Percentiles rank a stretch among this genome's conserved stretches.
phyloP scores from a whole-genome alignment of 1,140 invertebrate genomes.

The Vanessa tameamea region DNA sequence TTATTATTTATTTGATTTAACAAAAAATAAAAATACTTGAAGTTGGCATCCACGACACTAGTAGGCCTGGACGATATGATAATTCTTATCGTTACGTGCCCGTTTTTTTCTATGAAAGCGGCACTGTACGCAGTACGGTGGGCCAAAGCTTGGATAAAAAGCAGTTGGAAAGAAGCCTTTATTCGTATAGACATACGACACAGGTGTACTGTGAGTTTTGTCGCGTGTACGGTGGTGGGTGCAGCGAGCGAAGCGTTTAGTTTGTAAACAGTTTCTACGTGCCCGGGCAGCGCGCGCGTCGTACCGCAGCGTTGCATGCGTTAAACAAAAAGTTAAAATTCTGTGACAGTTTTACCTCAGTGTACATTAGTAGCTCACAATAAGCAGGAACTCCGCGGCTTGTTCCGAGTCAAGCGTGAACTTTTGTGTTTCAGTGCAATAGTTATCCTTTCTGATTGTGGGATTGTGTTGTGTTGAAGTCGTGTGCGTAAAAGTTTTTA shows the following conservation, averaged over 20 bases:
- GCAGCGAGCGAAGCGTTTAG: slow-evolving; percentile 48
- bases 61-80: slow-evolving; percentile 37
- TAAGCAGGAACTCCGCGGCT: slow-evolving; percentile 63
- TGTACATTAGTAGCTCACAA: slow-evolving; percentile 52
- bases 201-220: slow-evolving; percentile 2
- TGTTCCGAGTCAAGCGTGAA: slow-evolving; percentile 48
- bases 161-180: slow-evolving; percentile 10
- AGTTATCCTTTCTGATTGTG: slow-evolving; percentile 13
- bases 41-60: slow-evolving; percentile 25
- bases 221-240: slow-evolving; percentile 25
- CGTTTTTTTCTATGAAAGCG: slow-evolving; percentile 56
- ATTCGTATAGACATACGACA: slow-evolving; percentile 15
- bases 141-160: slow-evolving; percentile 17
- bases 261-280: slow-evolving; percentile 69
- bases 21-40: slow-evolving; percentile 15
- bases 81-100: slow-evolving; percentile 50
- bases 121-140: slow-evolving; percentile 20
- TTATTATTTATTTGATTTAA: slow-evolving; percentile 42
- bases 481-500: slow-evolving; percentile 33
- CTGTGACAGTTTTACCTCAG: slow-evolving; percentile 38
- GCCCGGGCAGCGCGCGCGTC: slow-evolving; percentile 52
- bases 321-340: slow-evolving; percentile 31
- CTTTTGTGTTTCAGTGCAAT: slow-evolving; percentile 31
- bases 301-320: slow-evolving; percentile 29
- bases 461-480: slow-evolving; percentile 26